Evolutionary conservation across 1,140 invertebrate species (phyloP), one percentile per base, ranked within the genome.

Genomic region (Zophobas morio): DNA sequence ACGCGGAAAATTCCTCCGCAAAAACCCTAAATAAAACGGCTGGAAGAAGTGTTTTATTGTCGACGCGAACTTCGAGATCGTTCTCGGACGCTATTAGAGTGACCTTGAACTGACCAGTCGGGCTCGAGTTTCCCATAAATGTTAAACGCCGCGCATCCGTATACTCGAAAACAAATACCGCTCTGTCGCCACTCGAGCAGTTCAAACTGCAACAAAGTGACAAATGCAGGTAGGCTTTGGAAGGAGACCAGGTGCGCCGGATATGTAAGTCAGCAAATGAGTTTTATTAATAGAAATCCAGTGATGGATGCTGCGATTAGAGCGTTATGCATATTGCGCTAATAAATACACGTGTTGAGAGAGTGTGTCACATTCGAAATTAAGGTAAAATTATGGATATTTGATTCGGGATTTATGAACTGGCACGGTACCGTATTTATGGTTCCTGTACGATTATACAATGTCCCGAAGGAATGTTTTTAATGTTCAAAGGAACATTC

Each of bases 291-390:
- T 73, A 73, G 71, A 73, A 73, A 73, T 39, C 54, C 33, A 51
- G 70, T 73, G 71, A 73, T 73, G 71, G 71, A 73, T 53, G 71
- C 71, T 56, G 71, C 39, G 71, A 73, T 73, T 73, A 73, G 71
- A 53, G 46, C 2, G 35, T 73, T 56, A 56, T 47, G 71, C 71
- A 73, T 73, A 73, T 73, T 73, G 71, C 71, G 33, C 71, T 66
- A 66, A 66, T 66, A 66, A 66, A 66, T 66, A 66, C 60, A 66
- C 60, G 60, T 66, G 60, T 42, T 66, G 60, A 42, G 60, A 42
- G 60, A 66, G 33, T 66, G 60, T 66, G 37, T 8, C 60, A 66
- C 60, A 66, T 42, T 66, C 60, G 33, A 39, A 66, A 66, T 66
- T 66, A 66, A 66, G 60, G 60, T 66, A 36, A 42, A 66, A 20